Conservation (phyloP, 2,113 vertebrate species). For the Rhegmatorhina hoffmannsi region DNA sequence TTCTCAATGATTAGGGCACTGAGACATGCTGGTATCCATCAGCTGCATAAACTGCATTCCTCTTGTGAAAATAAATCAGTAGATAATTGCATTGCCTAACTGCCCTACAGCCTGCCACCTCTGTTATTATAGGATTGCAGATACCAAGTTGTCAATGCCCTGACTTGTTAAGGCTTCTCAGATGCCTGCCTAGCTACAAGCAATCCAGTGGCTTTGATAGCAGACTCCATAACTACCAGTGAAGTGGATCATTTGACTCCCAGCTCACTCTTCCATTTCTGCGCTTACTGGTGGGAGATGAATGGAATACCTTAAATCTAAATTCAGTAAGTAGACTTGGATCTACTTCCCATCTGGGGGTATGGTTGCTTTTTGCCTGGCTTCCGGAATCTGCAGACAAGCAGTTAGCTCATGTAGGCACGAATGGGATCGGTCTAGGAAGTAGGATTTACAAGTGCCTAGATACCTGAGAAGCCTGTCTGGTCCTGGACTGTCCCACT, state of each 20-base stretch:
- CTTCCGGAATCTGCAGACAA: background rate
- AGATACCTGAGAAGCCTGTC: background rate
- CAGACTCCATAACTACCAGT: background rate
- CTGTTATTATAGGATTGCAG: background rate
- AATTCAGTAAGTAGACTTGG: background rate
- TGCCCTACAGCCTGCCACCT: background rate
- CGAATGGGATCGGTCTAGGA: background rate
- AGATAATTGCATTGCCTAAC: background rate
- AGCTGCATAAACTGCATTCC: background rate
- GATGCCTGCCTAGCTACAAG: background rate
- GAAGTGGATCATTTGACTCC: background rate
- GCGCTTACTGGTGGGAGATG: background rate
- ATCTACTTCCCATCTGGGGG: background rate
- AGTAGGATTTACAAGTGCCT: background rate
- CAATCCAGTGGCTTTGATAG: background rate
- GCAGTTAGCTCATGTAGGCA: accelerated
- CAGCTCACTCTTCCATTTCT: background rate
- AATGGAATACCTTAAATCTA: background rate
- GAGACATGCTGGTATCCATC: background rate
- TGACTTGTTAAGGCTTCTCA: background rate
- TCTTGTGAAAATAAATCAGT: background rate
- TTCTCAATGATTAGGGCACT: background rate
- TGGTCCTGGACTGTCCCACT: background rate
- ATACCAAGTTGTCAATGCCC: background rate
- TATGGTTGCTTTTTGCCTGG: background rate